These are phyloP conservation scores for Tetraodon nigroviridis DNA, from an alignment of 2,113 vertebrate species.

Conservation along the genomic window DNA sequence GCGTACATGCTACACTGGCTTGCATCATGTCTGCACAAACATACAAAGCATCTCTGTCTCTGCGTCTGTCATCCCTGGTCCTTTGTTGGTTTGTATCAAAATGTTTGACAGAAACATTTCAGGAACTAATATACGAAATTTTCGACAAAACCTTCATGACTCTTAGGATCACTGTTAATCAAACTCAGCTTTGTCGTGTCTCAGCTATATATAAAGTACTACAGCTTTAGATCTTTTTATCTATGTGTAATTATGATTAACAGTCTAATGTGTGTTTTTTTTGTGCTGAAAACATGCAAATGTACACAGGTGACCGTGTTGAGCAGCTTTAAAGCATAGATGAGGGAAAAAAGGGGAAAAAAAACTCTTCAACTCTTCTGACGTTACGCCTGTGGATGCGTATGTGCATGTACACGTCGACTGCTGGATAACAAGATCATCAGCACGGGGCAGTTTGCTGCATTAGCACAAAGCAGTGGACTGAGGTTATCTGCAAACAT, in stretches of 20 bases:
- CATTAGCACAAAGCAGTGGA: constrained; percentile 62
- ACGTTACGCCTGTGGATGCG: constrained; percentile 1
- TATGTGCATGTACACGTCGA: constrained; percentile 14
- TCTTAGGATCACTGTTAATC: too few relatives aligned
- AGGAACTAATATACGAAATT: constrained; percentile 2
- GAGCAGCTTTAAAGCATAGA: background rate
- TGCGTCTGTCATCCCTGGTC: too few relatives aligned
- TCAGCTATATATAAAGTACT: background rate
- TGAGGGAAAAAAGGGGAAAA: too few relatives aligned
- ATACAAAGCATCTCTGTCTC: constrained; percentile 11
- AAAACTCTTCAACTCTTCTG: background rate
- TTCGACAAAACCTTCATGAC: background rate
- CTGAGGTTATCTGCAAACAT: constrained; percentile 68
- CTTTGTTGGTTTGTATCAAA: too few relatives aligned
- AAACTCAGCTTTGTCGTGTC: background rate
- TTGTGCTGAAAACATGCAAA: background rate
- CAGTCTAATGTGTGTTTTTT: background rate
- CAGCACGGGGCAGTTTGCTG: constrained; percentile 68
- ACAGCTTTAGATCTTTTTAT: too few relatives aligned
- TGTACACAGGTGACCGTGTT: background rate
- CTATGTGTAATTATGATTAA: background rate
- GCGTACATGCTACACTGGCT: constrained; percentile 50
- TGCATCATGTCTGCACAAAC: constrained; percentile 26
- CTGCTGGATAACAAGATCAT: constrained; percentile 64
- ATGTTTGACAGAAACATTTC: too few relatives aligned